A percentile compares a stretch with the other conserved stretches of the same genome.
These are phyloP conservation scores for Acarapis woodi DNA, from an alignment of 1,140 invertebrate species.

Conservation along the genomic window DNA sequence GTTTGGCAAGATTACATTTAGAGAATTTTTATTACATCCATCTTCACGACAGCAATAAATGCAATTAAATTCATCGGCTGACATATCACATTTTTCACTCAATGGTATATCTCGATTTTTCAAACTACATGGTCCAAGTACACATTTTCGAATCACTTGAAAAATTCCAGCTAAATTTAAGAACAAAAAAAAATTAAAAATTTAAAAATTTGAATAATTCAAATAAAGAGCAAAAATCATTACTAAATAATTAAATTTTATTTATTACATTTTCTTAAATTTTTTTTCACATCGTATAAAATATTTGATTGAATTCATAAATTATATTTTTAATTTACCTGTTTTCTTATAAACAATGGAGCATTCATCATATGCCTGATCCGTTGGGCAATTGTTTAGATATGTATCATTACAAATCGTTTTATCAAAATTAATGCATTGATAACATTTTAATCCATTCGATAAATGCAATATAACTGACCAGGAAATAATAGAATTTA, in stretches of 20 bases:
- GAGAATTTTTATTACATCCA: conserved; percentile 15
- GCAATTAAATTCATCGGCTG: conserved; percentile 13
- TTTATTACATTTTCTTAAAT: neutral
- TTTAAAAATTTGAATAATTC: no score
- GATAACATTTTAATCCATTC: no score
- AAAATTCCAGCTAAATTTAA: conserved; percentile 18
- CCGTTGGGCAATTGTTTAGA: conserved; percentile 18
- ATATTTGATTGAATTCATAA: neutral
- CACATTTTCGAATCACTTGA: conserved; percentile 21
- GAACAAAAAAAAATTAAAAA: conserved; percentile 6
- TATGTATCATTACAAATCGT: conserved; percentile 18
- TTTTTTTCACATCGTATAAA: neutral
- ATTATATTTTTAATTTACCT: conserved; percentile 15
- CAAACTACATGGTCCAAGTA: conserved; percentile 22
- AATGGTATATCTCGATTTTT: conserved; percentile 17
- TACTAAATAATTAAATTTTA: neutral
- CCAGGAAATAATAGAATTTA: no score
- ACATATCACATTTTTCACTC: conserved; percentile 18
- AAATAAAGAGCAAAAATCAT: conserved; percentile 4
- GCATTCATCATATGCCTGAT: conserved; percentile 20
- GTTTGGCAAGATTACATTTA: no score
- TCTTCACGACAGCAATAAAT: conserved; percentile 12
- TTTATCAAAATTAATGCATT: conserved; percentile 19
- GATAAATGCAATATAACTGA: no score
- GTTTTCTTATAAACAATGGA: conserved; percentile 21